phyloP scores from a whole-genome alignment of 2,113 vertebrate species.

The Saguinus imperator region DNA sequence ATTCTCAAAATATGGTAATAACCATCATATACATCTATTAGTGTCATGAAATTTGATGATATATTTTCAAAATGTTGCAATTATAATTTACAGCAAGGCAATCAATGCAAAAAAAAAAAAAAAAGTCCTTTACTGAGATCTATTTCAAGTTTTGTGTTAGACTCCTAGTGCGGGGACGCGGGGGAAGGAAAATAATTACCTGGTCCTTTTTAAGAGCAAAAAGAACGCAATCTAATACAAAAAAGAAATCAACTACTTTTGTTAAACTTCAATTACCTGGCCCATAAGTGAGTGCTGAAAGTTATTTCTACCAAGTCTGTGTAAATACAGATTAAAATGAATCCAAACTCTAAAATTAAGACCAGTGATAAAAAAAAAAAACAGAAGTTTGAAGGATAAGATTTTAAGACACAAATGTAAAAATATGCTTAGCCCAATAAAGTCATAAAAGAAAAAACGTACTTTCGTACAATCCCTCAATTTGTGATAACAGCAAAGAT shows the following conservation, averaged over 20 bases:
- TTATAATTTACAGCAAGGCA: not conserved
- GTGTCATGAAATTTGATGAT: not conserved
- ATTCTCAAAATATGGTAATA: not conserved
- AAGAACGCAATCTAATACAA: not conserved
- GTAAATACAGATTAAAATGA: not conserved
- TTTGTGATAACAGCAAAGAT: not conserved
- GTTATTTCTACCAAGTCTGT: not conserved
- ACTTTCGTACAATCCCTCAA: not conserved
- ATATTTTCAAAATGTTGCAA: not conserved
- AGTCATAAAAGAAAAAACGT: not conserved
- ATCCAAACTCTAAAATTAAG: not conserved
- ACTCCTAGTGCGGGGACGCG: not conserved
- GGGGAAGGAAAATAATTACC: not conserved
- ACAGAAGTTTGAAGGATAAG: not conserved
- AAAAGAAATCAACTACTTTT: not conserved
- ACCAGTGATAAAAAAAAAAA: not conserved
- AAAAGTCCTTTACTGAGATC: not conserved
- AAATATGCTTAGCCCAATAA: not conserved
- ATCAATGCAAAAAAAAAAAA: not conserved
- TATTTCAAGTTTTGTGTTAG: not conserved
- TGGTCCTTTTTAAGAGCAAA: not conserved
- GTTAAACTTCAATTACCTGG: not conserved
- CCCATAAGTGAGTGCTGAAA: rapidly evolving
- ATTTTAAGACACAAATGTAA: not conserved
- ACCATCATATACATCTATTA: not conserved